These are phyloP conservation scores for Hypotaenidia philippensis DNA, from an alignment of 2,797 vertebrate genomes.

Conservation along the genomic window DNA sequence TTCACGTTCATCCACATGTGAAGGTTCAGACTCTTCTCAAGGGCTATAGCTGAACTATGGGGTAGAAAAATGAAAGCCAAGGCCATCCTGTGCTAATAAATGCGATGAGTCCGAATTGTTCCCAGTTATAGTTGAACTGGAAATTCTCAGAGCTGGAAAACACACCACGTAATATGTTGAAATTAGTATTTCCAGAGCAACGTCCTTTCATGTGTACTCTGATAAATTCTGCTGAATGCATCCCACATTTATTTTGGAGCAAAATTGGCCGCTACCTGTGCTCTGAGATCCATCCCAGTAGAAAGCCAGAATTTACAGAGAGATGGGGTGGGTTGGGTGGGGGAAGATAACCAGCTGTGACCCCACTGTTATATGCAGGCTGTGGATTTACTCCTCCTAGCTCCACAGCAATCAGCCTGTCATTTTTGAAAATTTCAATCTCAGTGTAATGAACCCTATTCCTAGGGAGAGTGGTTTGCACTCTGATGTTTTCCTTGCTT, in stretches of 20 bases:
- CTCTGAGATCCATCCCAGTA: not conserved
- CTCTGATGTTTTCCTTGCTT: not conserved
- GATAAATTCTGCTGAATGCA: not conserved
- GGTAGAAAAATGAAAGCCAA: not conserved
- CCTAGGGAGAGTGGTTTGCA: not conserved
- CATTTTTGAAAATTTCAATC: not conserved
- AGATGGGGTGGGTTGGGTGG: rapidly evolving
- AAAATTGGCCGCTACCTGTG: not conserved
- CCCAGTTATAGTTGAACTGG: not conserved
- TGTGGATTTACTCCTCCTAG: not conserved
- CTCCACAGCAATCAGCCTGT: not conserved
- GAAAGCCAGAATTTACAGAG: not conserved
- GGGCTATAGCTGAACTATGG: not conserved
- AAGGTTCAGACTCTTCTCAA: not conserved
- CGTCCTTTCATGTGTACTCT: not conserved
- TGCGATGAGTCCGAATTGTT: not conserved
- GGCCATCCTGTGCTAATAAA: not conserved
- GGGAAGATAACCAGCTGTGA: not conserved
- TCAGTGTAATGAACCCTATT: not conserved
- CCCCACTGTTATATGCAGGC: not conserved
- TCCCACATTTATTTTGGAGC: not conserved
- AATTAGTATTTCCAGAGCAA: not conserved
- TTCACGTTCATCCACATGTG: not conserved
- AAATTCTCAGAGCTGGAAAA: not conserved
- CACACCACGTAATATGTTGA: rapidly evolving